Evolutionary conservation across 2,113 vertebrate genomes (phyloP).

Genomic region (Alaudala cheleensis): DNA sequence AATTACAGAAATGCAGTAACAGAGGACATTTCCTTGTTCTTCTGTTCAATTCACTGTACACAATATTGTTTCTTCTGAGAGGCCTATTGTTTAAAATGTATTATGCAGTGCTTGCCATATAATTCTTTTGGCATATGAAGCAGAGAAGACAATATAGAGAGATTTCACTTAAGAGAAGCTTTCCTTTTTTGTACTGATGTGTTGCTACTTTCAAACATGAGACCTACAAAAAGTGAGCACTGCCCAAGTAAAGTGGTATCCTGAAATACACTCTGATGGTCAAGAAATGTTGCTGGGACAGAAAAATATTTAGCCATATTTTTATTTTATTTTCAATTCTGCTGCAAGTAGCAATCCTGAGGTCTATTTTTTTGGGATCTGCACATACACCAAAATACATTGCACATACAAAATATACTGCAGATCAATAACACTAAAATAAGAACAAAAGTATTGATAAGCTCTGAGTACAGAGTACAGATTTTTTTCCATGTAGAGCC

Average conservation of each 20-base stretch:
- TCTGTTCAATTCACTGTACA: not conserved
- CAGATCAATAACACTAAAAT: not conserved
- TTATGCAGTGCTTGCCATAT: not conserved
- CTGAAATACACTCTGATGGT: not conserved
- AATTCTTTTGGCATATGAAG: not conserved
- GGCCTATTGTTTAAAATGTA: not conserved
- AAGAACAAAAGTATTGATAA: not conserved
- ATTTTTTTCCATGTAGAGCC: accelerated
- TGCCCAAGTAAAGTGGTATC: not conserved
- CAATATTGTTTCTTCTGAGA: not conserved
- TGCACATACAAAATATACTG: not conserved
- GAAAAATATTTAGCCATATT: not conserved
- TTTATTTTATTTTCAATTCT: not conserved
- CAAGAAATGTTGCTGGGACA: not conserved
- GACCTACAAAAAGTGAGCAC: not conserved
- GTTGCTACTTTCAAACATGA: not conserved
- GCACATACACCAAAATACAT: not conserved
- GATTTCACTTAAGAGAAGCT: not conserved
- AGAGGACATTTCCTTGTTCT: not conserved
- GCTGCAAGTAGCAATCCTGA: not conserved
- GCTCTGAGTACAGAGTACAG: not conserved
- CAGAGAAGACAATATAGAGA: not conserved
- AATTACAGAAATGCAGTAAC: not conserved
- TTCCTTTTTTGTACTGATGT: too few relatives aligned
- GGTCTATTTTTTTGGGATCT: not conserved